phyloP scores from a whole-genome alignment of 2,113 vertebrate species.

The Pterocles orientalis region DNA sequence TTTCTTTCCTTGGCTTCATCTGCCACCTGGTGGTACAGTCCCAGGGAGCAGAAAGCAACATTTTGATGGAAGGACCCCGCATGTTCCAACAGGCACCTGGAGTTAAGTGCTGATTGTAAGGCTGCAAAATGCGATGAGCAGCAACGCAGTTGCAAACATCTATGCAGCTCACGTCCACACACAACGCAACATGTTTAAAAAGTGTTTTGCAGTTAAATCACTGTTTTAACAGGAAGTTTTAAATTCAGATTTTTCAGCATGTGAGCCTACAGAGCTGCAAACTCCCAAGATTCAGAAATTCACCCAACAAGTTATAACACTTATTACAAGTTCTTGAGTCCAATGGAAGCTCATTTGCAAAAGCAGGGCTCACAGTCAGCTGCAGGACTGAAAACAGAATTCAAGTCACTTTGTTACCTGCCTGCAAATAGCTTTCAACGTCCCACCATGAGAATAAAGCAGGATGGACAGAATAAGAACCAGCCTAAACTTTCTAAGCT shows the following conservation, averaged over 20 bases:
- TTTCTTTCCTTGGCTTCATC: not conserved
- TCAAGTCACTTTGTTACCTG: not conserved
- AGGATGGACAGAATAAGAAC: not conserved
- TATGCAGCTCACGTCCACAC: not conserved
- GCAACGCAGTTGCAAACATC: not conserved
- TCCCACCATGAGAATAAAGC: not conserved
- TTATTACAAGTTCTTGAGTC: not conserved
- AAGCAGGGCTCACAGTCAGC: not conserved
- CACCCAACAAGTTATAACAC: not conserved
- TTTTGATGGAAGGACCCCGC: rapidly evolving
- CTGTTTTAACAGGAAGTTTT: not conserved
- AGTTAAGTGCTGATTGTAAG: rapidly evolving
- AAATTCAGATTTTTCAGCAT: not conserved
- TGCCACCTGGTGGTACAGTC: constrained; percentile 40
- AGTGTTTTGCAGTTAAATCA: not conserved
- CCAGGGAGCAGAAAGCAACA: not conserved
- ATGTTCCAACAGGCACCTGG: rapidly evolving
- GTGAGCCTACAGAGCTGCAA: not conserved
- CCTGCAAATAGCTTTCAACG: not conserved
- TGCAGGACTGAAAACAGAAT: not conserved
- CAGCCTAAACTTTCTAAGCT: not conserved
- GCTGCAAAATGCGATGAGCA: not conserved
- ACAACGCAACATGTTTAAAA: rapidly evolving
- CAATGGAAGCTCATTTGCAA: not conserved
- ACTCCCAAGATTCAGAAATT: not conserved